These are phyloP conservation scores for Corythornis vintsioides DNA, from an alignment of 2,113 vertebrate species.

Conservation along the genomic window DNA sequence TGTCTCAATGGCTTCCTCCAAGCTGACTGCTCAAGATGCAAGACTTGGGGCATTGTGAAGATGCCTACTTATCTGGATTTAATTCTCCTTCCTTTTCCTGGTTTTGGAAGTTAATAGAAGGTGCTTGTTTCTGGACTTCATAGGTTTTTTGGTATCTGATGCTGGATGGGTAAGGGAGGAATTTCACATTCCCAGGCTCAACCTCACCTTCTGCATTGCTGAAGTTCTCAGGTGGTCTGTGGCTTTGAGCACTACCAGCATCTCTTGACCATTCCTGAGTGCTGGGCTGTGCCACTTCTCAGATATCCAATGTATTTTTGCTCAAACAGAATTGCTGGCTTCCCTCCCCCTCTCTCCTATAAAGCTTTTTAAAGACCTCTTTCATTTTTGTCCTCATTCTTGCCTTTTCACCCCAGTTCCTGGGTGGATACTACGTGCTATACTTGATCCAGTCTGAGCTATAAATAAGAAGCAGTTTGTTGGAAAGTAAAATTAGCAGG, in stretches of 20 bases:
- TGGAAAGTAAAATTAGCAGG: slow-evolving; percentile 62
- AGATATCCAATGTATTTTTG: not conserved
- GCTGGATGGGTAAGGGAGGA: not conserved
- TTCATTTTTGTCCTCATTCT: slow-evolving; percentile 55
- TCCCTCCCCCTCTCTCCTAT: not conserved
- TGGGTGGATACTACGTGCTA: slow-evolving; percentile 53
- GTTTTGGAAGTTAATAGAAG: not conserved
- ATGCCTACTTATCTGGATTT: not conserved
- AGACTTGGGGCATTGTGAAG: not conserved
- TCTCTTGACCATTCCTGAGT: not conserved
- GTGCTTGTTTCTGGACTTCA: not conserved
- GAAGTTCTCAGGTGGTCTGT: not conserved
- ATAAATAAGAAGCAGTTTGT: slow-evolving; percentile 62
- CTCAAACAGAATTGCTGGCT: not conserved
- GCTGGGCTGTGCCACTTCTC: not conserved
- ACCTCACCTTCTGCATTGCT: not conserved
- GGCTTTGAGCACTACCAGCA: not conserved
- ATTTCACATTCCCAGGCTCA: not conserved
- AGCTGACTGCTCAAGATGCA: accelerated
- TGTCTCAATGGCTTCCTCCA: not conserved
- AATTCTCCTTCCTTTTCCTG: not conserved
- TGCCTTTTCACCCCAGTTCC: slow-evolving; percentile 64
- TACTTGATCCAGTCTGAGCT: slow-evolving; percentile 54
- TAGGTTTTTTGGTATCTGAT: not conserved
- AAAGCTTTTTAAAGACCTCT: not conserved